Evolutionary conservation across 37 sponge, comb jelly and placozoan genomes (phyloP), one percentile per base, ranked within the genome.

Genomic region (Spongilla lacustris): DNA sequence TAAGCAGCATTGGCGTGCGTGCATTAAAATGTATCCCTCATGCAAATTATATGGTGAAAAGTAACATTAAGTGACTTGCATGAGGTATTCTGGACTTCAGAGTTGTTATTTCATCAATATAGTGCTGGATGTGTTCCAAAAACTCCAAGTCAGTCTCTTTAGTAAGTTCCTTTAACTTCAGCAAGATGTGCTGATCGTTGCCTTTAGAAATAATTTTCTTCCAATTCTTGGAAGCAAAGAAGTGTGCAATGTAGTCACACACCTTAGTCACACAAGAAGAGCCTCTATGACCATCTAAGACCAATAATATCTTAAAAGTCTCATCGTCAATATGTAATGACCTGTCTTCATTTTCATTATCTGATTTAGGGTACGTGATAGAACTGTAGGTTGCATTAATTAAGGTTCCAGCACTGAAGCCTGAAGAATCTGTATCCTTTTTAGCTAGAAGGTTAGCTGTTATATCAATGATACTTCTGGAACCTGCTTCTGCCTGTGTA

Each of bases 251-350:
- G 37, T 88, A 82, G 48, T 89, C 82, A n/a, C 83, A 66, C 4
- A 85, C 92, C 35, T 90, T 92, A 4, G 77, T 84, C 24, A 85
- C 91, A 36, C 92, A 96, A 26, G 88, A 38, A n/a, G 78, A 28
- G 5, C 98, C 98, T 85, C 95, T 94, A 75, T 98, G 98, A 25
- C 98, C 98, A 78, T 98, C 98, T 49, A 95, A 89, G 25, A 98
- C 98, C 73, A 85, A 85, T 67, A 89, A 88, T 10, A 78, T 78
- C 34, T 82, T 50, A 84, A 27, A 80, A 9, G 46, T 19, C 12
- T 30, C 35, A 4, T 68, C 35, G 0, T 76, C 74, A 35, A 91
- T 14, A 9, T 73, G 66, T 41, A 91, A 88, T 31, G 73, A 25
- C 26, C 89, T 76, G 68, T 95, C 96, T 78, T 95, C 96, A 46